Evolutionary conservation across 2,113 vertebrate species (phyloP), one percentile per base, ranked within the genome.

Genomic region (Xiphophorus couchianus): DNA sequence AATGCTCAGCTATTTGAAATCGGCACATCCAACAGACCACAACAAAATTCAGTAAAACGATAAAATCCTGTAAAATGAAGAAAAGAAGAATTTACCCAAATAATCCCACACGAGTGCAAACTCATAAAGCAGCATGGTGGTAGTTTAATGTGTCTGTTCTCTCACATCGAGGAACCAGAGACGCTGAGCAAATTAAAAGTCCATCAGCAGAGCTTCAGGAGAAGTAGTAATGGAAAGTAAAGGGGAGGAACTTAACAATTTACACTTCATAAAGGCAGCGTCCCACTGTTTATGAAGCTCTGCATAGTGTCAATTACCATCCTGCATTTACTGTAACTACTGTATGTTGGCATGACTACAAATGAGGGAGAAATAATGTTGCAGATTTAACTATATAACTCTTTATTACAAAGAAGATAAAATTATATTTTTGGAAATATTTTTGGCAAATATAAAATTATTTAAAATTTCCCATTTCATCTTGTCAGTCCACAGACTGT

Each of bases 151-250:
- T 42, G 76, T 78, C 82, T 77, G 44, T 65, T 82, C 62, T 86
- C 80, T 81, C 29, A 66, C 77, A 54, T 70, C 1, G 77, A 84
- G 48, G 69, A 82, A 30, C 31, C 80, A 77, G 80, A 86, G 81
- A 78, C 54, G 76, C 73, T 58, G 71, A 9, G 71, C 84, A 82
- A 85, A 90, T 92, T 83, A 88, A 90, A 92, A 79, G 17, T 63
- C 78, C 82, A 86, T 86, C 84, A 83, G 73, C 62, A 35, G 66
- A 85, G 76, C 84, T 42, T 73, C 44, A 77, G 72, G 82, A 80
- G 70, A 39, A 84, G 64, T 62, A 66, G 78, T 77, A 86, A 87
- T 86, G 79, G 77, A 89, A 87, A 87, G 63, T 76, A 80, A 75
- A 88, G 66, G 27, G 73, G 76, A 77, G 74, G 62, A 73, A 60